These are phyloP conservation scores for Anolis apletophallus DNA, from an alignment of 2,797 vertebrate genomes.

Conservation along the genomic window DNA sequence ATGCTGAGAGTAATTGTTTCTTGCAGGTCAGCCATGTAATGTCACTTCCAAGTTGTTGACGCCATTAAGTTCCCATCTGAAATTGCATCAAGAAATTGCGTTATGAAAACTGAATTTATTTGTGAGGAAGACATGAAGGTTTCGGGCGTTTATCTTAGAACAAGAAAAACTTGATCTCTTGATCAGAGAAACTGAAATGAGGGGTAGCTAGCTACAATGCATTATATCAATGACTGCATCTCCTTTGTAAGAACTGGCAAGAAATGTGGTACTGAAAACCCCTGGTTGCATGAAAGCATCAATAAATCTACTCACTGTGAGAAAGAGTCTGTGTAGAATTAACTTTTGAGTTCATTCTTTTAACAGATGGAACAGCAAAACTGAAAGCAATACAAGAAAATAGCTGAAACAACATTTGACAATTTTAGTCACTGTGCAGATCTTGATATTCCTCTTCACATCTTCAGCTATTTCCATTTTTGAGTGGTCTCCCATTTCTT, in stretches of 20 bases:
- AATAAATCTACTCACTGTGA: constrained; percentile 3
- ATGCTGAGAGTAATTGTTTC: constrained; percentile 47
- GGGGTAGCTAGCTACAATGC: constrained; percentile 12
- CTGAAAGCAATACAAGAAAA: neutral
- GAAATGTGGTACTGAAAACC: neutral
- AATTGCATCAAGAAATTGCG: constrained; percentile 16
- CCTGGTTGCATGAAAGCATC: neutral
- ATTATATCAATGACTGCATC: constrained; percentile 11
- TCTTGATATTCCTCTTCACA: neutral
- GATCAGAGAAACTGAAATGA: constrained; percentile 35
- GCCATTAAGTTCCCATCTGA: constrained; percentile 42
- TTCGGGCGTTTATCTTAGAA: constrained; percentile 18
- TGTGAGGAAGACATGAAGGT: constrained; percentile 22
- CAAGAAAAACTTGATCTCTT: neutral
- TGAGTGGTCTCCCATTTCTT: neutral
- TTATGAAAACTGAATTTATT: constrained; percentile 42
- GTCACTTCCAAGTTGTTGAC: constrained; percentile 36
- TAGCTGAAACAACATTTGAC: neutral
- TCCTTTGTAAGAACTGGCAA: neutral
- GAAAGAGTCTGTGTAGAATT: neutral
- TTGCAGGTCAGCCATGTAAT: constrained; percentile 27
- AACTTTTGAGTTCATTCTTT: constrained; percentile 10
- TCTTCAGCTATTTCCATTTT: neutral
- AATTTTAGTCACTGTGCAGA: neutral
- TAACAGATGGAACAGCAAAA: neutral